Base-by-base conservation (phyloP, 2,888 invertebrate genomes). In the Julus scandinavius region DNA sequence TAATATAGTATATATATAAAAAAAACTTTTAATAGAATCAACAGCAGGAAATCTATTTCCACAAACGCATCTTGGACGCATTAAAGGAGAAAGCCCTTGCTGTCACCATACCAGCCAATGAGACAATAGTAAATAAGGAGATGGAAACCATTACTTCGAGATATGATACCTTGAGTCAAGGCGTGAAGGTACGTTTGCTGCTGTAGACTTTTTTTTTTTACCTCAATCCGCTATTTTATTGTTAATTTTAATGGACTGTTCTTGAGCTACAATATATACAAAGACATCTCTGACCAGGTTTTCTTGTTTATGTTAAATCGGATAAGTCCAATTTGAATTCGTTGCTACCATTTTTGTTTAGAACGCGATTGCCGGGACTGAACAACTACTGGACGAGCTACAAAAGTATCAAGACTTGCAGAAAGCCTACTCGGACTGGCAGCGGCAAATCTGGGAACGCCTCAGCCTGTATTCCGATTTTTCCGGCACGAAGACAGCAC, bases 391-490 rank as follows among this genome's bases (percentile, higher is more conserved):
- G 87, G 97, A 97, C 89, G 94, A 96, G 9, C 96, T 96, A 91
- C 96, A 97, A 91, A 96, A 96, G 91, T 98, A 97, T 91, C 95
- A 95, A 90, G 97, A 97, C 91, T 94, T 96, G 88, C 96, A 97
- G 90, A 97, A 97, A 92, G 94, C 96, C 0, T 96, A 97, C 90
- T 96, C 97, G 93, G 97, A 97, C 91, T 96, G 97, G 92, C 96
- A 97, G 91, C 97, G 97, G 92, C 96, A 96, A 91, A 94, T 97
- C 63, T 97, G 97, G 96, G 98, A 98, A 91, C 95, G 96, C 90
- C 93, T 98, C 7, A 95, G 96, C 86, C 94, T 95, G 89, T 95
- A 96, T 90, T 96, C 92, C 90, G 98, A 98, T 92, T 96, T 95
- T 90, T 95, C 96, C 58, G 98, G 98, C 9, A 98, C 96, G 91